Evolutionary conservation across 2,113 vertebrate species (phyloP).

Genomic region (Sula dactylatra): DNA sequence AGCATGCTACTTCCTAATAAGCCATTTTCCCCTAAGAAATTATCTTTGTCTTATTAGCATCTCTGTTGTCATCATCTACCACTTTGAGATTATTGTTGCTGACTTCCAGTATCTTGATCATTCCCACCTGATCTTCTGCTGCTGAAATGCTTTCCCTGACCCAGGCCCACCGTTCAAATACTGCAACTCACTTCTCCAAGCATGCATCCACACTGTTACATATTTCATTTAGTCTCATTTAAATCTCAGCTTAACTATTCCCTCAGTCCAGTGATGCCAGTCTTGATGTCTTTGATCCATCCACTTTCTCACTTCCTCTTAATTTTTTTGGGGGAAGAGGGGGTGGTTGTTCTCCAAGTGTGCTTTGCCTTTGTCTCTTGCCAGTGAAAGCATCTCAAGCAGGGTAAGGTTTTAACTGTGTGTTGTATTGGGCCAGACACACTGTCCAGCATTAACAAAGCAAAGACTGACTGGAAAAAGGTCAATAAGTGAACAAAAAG

Average conservation of each 20-base stretch:
- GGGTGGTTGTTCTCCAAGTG: background rate
- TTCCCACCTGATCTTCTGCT: background rate
- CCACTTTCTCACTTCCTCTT: background rate
- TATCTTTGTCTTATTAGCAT: background rate
- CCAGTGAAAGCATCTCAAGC: background rate
- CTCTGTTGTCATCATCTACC: background rate
- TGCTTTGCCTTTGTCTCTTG: background rate
- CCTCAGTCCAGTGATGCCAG: background rate
- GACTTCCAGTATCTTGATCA: background rate
- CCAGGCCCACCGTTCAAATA: background rate
- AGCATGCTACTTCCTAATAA: background rate
- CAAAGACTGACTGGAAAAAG: background rate
- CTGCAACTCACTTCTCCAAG: background rate
- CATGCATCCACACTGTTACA: background rate
- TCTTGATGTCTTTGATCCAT: background rate
- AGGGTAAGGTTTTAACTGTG: background rate
- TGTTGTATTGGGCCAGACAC: background rate
- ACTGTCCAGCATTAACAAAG: background rate
- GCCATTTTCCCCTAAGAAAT: background rate
- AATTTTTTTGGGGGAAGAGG: background rate
- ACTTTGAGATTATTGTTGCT: background rate
- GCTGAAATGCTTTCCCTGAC: background rate
- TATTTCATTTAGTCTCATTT: background rate
- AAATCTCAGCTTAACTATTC: background rate
- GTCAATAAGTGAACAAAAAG: background rate